These are phyloP conservation scores for Gymnarchus niloticus DNA, from an alignment of 2,113 vertebrate species.

Conservation along the genomic window DNA sequence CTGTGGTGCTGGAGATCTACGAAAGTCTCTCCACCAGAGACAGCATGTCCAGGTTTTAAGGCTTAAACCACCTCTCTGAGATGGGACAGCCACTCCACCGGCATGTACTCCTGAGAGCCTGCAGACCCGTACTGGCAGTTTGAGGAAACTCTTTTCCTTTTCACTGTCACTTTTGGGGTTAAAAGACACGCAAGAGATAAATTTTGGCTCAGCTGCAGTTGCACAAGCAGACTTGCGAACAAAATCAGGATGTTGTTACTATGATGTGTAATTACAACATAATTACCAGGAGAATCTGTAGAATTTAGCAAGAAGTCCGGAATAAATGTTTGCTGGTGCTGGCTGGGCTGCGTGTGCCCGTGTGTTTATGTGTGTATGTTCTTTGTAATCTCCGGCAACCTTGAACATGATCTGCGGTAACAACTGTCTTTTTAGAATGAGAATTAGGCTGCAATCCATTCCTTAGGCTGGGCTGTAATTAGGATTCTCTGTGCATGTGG, in stretches of 20 bases:
- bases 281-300: not conserved
- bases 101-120: not conserved
- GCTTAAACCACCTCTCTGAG: not conserved
- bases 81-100: not conserved
- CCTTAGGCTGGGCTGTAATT: not conserved
- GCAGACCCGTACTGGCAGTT: not conserved
- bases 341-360: not conserved
- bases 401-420: constrained; percentile 16
- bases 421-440: not conserved
- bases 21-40: constrained; percentile 40
- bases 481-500: not conserved
- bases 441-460: not conserved
- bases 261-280: constrained; percentile 10
- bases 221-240: not conserved
- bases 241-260: constrained; percentile 6
- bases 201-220: not conserved
- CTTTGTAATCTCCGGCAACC: constrained; percentile 2
- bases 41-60: constrained; percentile 36
- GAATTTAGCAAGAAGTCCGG: constrained; percentile 1
- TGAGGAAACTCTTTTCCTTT: not conserved
- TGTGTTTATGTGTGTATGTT: not conserved
- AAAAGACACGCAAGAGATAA: not conserved
- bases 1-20: not conserved
- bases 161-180: not conserved
- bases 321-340: not conserved